Base-by-base conservation (phyloP, 2,888 invertebrate genomes). In the Eurytoma californica region DNA sequence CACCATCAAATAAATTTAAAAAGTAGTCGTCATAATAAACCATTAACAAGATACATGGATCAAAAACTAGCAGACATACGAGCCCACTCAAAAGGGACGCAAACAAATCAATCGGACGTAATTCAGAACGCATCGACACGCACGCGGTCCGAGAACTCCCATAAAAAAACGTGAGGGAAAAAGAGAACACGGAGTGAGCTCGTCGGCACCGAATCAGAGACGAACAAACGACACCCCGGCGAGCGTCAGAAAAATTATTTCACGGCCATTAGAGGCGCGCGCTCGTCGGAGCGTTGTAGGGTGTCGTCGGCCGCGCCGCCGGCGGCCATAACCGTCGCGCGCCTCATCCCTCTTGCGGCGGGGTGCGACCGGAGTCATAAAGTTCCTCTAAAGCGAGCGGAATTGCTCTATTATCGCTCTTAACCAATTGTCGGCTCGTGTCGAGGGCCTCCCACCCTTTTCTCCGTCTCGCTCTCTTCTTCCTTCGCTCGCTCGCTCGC, bases 391-490 rank as follows among this genome's bases (percentile, higher is more conserved):
- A 84, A 84, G 83, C 84, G 84, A 83, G 82, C 81, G 84, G 83
- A 86, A 85, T 84, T 83, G 84, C 84, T 85, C 84, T 84, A 86
- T 84, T 85, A 85, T 85, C 83, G 84, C 83, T 84, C 83, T 85
- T 82, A 83, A 84, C 84, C 85, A 84, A 86, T 86, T 86, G 84
- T 83, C 81, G 82, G 82, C 82, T 84, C 83, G 84, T 84, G 83
- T 70, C 57, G 72, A 55, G 28, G 70, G 47, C 57, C 47, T 30
- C 28, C n/a, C 60, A 60, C 68, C 28, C 24, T 24, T 39, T n/a
- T 74, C 24, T 39, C 63, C 39, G 39, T 20, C 39, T n/a, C 39
- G 61, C 39, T 39, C 30, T 61, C 39, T 63, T 47, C 39, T 63
- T n/a, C 18, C n/a, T 18, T 39, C 18, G 24, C 60, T 14, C 7